Percentiles rank a stretch among this genome's conserved stretches.
Evolutionary conservation across 2,797 vertebrate species (phyloP).

Genomic region (Oreortyx pictus): DNA sequence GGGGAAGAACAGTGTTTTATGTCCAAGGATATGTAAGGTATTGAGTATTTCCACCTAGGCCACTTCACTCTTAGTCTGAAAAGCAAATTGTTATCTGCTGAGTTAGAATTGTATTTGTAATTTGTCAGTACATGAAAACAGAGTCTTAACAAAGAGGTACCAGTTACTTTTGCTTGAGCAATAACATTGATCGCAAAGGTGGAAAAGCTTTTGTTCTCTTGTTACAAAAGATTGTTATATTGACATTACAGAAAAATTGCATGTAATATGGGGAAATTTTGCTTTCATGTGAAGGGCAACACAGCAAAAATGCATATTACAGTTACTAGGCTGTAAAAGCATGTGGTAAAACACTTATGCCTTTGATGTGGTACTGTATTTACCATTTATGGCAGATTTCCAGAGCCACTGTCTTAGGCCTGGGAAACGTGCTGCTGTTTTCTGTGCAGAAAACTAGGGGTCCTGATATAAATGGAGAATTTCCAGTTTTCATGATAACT

Average conservation of each 20-base stretch:
- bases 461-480: not conserved
- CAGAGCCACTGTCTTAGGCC: not conserved
- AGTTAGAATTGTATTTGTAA: conserved; percentile 29
- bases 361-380: not conserved
- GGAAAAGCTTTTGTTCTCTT: conserved; percentile 19
- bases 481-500: not conserved
- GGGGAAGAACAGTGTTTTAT: not conserved
- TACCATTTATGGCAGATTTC: not conserved
- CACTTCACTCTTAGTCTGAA: not conserved
- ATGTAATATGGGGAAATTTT: not conserved
- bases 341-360: not conserved
- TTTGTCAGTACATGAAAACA: not conserved
- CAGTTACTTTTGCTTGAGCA: conserved; percentile 7
- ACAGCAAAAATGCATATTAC: not conserved
- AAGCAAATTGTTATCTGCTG: not conserved
- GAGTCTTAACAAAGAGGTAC: not conserved
- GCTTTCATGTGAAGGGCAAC: not conserved
- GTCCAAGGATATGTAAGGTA: not conserved
- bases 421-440: not conserved
- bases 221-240: conserved; percentile 1
- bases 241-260: conserved; percentile 18
- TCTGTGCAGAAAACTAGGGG: not conserved
- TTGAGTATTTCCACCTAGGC: not conserved
- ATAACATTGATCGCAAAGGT: conserved; percentile 27
- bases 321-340: not conserved